Conservation (phyloP, 2,113 vertebrate species). For the Microcebus tavaratra region DNA sequence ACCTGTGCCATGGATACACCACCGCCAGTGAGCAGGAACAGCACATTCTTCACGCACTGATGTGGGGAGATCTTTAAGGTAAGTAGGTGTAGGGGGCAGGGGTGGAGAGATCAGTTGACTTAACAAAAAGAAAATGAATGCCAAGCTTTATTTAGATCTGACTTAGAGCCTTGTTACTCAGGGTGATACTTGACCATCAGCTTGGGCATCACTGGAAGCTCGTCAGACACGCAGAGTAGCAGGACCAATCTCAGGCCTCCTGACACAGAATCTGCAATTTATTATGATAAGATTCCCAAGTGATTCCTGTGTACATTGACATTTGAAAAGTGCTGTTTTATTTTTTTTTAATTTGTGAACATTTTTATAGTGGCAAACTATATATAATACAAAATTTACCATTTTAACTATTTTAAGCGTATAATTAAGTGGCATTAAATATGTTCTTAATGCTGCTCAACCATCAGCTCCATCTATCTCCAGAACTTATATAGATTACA, state of each 20-base stretch:
- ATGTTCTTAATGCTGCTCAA: accelerated
- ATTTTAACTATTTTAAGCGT: neutral
- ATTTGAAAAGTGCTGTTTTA: neutral
- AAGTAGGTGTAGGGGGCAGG: neutral
- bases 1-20: neutral
- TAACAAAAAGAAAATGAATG: neutral
- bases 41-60: neutral
- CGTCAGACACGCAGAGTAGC: neutral
- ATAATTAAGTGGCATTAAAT: neutral
- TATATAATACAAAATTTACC: neutral
- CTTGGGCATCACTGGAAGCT: neutral
- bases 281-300: neutral
- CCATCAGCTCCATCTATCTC: neutral
- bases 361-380: neutral
- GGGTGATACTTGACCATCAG: neutral
- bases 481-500: neutral
- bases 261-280: neutral
- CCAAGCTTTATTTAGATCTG: neutral
- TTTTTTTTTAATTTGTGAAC: neutral
- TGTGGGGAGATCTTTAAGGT: neutral
- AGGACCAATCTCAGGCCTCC: neutral
- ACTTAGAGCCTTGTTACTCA: neutral
- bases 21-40: neutral
- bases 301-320: neutral
- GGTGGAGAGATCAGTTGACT: neutral